phyloP scores from a whole-genome alignment of 2,888 invertebrate species.

The Slavum lentiscoides region DNA sequence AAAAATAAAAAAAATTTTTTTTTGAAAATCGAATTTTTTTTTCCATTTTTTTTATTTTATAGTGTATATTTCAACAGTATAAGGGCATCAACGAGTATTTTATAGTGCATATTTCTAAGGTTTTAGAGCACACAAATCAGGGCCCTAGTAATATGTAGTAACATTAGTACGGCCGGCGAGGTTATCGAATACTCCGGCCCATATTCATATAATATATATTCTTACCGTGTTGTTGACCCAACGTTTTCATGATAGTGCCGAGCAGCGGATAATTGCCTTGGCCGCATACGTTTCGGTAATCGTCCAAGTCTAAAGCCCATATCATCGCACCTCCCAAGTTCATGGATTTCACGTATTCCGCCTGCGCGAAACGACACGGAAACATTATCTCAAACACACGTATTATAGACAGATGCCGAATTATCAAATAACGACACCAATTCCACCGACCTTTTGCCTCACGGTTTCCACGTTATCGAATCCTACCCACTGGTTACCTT shows the following conservation, averaged over 20 bases:
- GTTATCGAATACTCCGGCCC: too few species aligned
- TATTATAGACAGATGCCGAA: too few species aligned
- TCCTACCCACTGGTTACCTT: constrained; percentile 88
- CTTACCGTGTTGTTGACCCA: constrained; percentile 24
- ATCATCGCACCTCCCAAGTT: constrained; percentile 86
- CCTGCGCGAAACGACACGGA: constrained; percentile 59
- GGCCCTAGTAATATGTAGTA: too few species aligned
- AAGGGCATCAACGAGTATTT: too few species aligned
- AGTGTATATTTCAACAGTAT: too few species aligned
- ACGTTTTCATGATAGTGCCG: constrained; percentile 73
- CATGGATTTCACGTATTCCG: constrained; percentile 75
- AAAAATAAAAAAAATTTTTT: too few species aligned
- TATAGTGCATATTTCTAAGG: too few species aligned
- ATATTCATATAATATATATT: neutral
- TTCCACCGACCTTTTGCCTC: constrained; percentile 65
- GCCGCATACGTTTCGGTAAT: constrained; percentile 79
- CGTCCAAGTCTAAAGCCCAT: constrained; percentile 85
- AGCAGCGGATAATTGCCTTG: constrained; percentile 80
- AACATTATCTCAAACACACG: too few species aligned
- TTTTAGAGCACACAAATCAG: too few species aligned
- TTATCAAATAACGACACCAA: neutral
- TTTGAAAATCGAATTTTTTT: too few species aligned
- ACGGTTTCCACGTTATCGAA: constrained; percentile 84
- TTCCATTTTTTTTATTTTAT: too few species aligned
- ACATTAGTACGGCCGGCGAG: too few species aligned